Evolutionary conservation across 2,113 vertebrate genomes (phyloP).

Genomic region (Pseudolaguvia tuberculata): DNA sequence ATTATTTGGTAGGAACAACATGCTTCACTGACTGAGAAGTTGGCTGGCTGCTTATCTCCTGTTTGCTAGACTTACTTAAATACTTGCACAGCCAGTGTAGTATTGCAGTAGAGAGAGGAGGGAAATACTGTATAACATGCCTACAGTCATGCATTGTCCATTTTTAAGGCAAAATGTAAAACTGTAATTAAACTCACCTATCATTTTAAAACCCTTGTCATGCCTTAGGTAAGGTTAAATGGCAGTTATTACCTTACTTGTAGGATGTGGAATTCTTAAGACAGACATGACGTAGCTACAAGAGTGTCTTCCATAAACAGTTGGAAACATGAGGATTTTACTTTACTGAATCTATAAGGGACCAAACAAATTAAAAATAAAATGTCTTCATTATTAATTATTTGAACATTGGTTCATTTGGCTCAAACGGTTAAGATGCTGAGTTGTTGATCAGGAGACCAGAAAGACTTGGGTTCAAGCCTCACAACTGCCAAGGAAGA

Average conservation of each 20-base stretch:
- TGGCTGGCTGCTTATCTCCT: constrained; percentile 69
- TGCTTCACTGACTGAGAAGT: constrained; percentile 67
- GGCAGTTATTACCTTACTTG: constrained; percentile 6
- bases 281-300: too few relatives aligned
- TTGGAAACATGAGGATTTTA: too few relatives aligned
- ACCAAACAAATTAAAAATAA: too few relatives aligned
- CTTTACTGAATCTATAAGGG: too few relatives aligned
- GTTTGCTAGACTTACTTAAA: constrained; percentile 60
- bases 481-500: too few relatives aligned
- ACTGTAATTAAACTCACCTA: constrained; percentile 46
- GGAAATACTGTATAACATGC: constrained; percentile 15
- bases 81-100: constrained; percentile 55
- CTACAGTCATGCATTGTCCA: constrained; percentile 60
- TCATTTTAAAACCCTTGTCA: constrained; percentile 47
- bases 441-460: too few relatives aligned
- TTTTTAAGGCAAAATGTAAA: constrained; percentile 38
- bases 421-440: too few relatives aligned
- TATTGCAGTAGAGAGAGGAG: constrained; percentile 25
- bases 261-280: too few relatives aligned
- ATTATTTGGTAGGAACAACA: constrained; percentile 68
- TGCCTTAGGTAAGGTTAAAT: constrained; percentile 12
- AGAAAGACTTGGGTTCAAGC: too few relatives aligned
- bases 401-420: too few relatives aligned
- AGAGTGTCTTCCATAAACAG: too few relatives aligned
- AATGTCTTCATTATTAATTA: too few relatives aligned